Evolutionary conservation across 1,140 invertebrate species (phyloP).

Genomic region (Pemphigus obesinymphae): DNA sequence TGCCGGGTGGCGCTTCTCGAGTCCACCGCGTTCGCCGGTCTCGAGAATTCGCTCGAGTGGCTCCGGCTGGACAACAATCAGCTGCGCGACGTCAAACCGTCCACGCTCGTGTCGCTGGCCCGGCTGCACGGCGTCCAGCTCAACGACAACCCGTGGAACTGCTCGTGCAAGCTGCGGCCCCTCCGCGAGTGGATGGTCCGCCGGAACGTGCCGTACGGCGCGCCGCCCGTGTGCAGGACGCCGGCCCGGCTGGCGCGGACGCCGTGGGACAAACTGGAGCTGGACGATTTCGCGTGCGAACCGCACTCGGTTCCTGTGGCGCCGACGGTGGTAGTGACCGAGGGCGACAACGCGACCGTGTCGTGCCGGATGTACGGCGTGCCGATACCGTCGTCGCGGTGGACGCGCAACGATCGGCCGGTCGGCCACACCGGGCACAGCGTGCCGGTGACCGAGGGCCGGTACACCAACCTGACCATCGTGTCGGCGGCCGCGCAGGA

Average conservation of each 20-base stretch:
- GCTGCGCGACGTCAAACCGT: conserved; percentile 60
- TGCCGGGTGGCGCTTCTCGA: conserved; percentile 65
- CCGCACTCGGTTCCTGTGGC: conserved; percentile 60
- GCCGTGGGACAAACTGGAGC: conserved; percentile 67
- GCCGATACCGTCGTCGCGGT: conserved; percentile 61
- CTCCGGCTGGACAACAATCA: conserved; percentile 71
- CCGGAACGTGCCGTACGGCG: conserved; percentile 67
- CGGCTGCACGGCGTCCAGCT: conserved; percentile 70
- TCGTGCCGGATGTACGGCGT: conserved; percentile 65
- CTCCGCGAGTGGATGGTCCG: conserved; percentile 71
- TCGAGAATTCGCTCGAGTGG: conserved; percentile 66
- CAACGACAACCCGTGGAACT: conserved; percentile 75
- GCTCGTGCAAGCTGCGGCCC: conserved; percentile 68
- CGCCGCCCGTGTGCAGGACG: conserved; percentile 62
- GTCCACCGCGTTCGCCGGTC: conserved; percentile 63
- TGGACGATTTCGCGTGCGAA: conserved; percentile 75
- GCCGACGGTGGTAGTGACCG: conserved; percentile 56
- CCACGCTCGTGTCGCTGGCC: conserved; percentile 61
- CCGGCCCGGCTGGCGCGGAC: conserved; percentile 60
- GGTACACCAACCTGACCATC: conserved; percentile 65
- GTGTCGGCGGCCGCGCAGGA: conserved; percentile 64
- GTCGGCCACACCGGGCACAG: conserved; percentile 55
- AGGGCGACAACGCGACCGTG: conserved; percentile 69
- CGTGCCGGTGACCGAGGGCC: conserved; percentile 49
- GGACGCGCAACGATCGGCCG: conserved; percentile 54